phyloP scores from a whole-genome alignment of 2,797 vertebrate species.

The Fratercula arctica region DNA sequence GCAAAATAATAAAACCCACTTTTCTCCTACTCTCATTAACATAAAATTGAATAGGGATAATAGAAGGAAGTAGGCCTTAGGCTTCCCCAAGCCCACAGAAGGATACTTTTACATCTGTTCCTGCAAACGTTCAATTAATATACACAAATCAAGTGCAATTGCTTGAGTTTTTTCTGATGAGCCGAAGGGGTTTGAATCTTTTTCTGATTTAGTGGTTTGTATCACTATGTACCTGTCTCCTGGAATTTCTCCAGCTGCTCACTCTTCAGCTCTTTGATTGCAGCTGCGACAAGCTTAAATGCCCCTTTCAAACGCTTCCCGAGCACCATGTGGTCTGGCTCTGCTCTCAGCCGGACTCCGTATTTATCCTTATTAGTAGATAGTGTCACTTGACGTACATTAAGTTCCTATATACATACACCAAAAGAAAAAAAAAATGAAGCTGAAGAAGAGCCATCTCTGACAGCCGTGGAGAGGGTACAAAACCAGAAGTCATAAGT shows the following conservation, averaged over 20 bases:
- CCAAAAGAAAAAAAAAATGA: neutral
- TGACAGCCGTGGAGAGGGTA: neutral
- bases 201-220: neutral
- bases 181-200: neutral
- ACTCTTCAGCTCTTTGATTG: conserved; percentile 90
- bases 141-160: neutral
- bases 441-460: neutral
- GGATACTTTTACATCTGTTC: neutral
- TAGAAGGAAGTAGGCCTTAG: neutral
- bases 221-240: conserved; percentile 81
- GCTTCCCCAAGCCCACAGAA: neutral
- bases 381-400: conserved; percentile 90
- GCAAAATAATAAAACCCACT: neutral
- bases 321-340: conserved; percentile 97
- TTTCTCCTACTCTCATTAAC: neutral
- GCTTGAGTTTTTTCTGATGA: neutral
- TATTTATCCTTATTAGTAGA: conserved; percentile 93
- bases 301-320: conserved; percentile 94
- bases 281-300: conserved; percentile 87
- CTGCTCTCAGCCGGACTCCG: conserved; percentile 89
- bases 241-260: conserved; percentile 92
- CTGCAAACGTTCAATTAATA: neutral
- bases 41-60: neutral
- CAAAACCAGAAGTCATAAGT: accelerated
- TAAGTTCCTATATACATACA: conserved; percentile 85